Conservation (phyloP, 2,888 invertebrate species). For the Idaea aversata region DNA sequence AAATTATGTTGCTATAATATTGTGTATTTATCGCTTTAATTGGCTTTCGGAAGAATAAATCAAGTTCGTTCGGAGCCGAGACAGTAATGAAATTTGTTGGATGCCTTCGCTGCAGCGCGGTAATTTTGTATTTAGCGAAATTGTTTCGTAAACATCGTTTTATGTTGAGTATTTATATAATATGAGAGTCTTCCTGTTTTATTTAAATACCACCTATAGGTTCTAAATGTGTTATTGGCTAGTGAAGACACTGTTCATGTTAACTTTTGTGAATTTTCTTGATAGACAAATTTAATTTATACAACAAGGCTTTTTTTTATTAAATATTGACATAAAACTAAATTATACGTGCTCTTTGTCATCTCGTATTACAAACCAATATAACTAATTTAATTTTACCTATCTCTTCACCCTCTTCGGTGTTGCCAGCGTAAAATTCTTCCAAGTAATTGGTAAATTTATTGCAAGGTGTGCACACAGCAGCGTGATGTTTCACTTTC, state of each 20-base stretch:
- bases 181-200: not conserved
- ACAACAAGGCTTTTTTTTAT: not conserved
- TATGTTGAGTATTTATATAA: not conserved
- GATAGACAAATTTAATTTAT: not conserved
- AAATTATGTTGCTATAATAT: not conserved
- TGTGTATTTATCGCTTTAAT: conserved; percentile 10
- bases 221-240: not conserved
- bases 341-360: not conserved
- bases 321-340: too few species aligned
- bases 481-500: conserved; percentile 78
- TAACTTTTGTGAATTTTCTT: not conserved
- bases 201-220: not conserved
- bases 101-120: conserved; percentile 13
- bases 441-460: conserved; percentile 76
- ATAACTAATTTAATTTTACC: conserved; percentile 73
- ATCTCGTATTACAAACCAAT: conserved; percentile 10
- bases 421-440: conserved; percentile 65
- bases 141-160: not conserved
- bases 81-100: conserved; percentile 15
- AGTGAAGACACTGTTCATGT: not conserved
- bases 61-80: conserved; percentile 19
- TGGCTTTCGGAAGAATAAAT: conserved; percentile 44
- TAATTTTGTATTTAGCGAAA: conserved; percentile 17
- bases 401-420: conserved; percentile 47
- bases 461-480: conserved; percentile 75